Evolutionary conservation across 2,888 invertebrate species (phyloP).

Genomic region (Lasius fuliginosus): DNA sequence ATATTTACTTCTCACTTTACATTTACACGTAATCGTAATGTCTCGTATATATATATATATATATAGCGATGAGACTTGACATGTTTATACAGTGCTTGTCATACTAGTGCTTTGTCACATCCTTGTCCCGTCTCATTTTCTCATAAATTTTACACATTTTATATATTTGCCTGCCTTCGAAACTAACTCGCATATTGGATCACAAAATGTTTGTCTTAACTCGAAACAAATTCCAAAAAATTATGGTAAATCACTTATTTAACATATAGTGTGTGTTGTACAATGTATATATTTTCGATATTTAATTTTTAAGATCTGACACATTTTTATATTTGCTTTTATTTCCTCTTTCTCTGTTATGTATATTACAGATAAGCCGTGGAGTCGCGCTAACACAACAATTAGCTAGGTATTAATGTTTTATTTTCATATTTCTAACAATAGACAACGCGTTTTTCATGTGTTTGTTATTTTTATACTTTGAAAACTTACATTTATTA

Average conservation of each 20-base stretch:
- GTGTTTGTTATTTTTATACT: conserved; percentile 10
- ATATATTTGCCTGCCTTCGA: neutral
- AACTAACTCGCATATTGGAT: neutral
- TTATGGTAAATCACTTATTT: conserved; percentile 11
- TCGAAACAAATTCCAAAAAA: neutral
- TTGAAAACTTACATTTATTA: neutral
- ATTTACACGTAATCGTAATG: too few species aligned
- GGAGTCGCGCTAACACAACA: conserved; percentile 43
- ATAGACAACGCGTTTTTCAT: neutral
- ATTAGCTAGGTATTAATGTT: conserved; percentile 62
- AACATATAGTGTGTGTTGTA: neutral
- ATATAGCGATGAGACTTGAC: too few species aligned
- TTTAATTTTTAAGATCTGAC: conserved; percentile 1
- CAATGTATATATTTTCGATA: neutral
- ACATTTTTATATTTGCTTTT: neutral
- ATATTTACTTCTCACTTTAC: too few species aligned
- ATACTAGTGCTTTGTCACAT: neutral
- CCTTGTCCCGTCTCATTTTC: too few species aligned
- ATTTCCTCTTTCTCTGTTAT: conserved; percentile 18
- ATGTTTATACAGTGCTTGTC: too few species aligned
- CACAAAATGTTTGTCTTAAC: neutral
- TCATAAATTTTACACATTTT: neutral
- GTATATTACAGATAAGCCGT: conserved; percentile 33
- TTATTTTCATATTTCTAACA: conserved; percentile 22
- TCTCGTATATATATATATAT: too few species aligned